Conservation (phyloP, 2,888 invertebrate genomes). For the Trisateles emortualis region DNA sequence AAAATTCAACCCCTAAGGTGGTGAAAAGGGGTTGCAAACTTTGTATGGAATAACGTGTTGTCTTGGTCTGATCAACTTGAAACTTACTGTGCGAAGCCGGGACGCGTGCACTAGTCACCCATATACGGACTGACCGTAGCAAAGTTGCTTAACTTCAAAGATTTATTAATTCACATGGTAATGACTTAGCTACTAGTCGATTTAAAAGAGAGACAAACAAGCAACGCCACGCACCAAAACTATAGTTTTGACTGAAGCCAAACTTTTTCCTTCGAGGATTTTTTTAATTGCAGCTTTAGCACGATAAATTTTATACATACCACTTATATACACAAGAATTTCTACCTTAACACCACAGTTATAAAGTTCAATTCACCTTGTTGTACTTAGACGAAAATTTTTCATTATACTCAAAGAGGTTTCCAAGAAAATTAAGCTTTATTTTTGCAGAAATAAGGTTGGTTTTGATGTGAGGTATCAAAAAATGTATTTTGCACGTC, state of each 20-base stretch:
- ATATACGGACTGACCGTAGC: too few species aligned
- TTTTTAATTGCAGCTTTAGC: constrained; percentile 57
- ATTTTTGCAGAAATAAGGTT: fast-evolving
- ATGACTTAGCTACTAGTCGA: too few species aligned
- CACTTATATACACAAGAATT: constrained; percentile 1
- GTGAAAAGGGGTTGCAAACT: too few species aligned
- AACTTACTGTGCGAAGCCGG: too few species aligned
- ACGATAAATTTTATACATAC: constrained; percentile 30
- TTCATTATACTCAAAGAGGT: neutral
- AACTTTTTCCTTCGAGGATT: constrained; percentile 39
- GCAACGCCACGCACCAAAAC: constrained; percentile 3
- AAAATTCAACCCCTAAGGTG: too few species aligned
- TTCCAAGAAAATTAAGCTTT: constrained; percentile 4
- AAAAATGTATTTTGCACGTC: constrained; percentile 11
- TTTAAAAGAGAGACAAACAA: too few species aligned
- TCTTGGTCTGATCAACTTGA: too few species aligned
- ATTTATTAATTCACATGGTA: too few species aligned
- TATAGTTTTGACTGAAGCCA: constrained; percentile 28
- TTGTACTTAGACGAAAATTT: neutral
- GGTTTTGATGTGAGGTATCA: neutral
- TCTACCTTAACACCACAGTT: fast-evolving
- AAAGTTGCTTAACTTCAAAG: too few species aligned
- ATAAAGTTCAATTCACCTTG: neutral
- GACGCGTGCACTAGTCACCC: too few species aligned
- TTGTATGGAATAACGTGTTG: too few species aligned